A percentile compares a stretch with the other conserved stretches of the same genome.
Conservation (phyloP, 2,888 invertebrate species). For the Brassicogethes aeneus region DNA sequence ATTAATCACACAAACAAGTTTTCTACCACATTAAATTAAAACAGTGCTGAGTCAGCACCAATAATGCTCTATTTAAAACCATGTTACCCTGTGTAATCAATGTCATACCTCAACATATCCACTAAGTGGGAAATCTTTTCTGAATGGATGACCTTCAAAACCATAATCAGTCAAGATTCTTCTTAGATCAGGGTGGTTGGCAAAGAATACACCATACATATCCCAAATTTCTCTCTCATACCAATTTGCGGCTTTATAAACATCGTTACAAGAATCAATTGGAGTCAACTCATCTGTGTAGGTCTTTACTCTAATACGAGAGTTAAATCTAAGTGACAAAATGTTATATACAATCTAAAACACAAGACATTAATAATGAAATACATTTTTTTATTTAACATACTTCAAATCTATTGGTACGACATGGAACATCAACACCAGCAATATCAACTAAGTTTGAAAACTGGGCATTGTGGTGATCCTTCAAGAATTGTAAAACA, state of each 20-base stretch:
- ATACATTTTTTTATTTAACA: conserved; percentile 2
- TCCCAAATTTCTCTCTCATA: conserved; percentile 94
- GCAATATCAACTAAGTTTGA: conserved; percentile 79
- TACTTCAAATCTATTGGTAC: conserved; percentile 83
- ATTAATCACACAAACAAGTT: no score
- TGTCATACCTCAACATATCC: conserved; percentile 92
- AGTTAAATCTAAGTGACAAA: conserved; percentile 82
- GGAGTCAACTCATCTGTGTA: conserved; percentile 97
- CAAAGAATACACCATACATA: conserved; percentile 97
- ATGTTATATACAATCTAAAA: conserved; percentile 79
- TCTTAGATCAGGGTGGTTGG: conserved; percentile 93
- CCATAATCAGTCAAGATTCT: conserved; percentile 98
- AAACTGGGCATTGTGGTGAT: conserved; percentile 93
- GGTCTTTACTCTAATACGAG: conserved; percentile 89
- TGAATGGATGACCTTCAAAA: conserved; percentile 95
- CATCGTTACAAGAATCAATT: conserved; percentile 67
- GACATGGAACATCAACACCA: conserved; percentile 87
- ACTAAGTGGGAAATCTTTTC: conserved; percentile 94
- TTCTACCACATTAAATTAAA: no score
- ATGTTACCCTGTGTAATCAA: no score
- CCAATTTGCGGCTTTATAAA: conserved; percentile 92
- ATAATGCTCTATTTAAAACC: no score
- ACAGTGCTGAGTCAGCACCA: no score
- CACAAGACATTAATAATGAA: conserved; percentile 4
- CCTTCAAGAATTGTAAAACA: conserved; percentile 82